Evolutionary conservation across 2,888 invertebrate genomes (phyloP), one percentile per base, ranked within the genome.

Genomic region (Cerastoderma edule): DNA sequence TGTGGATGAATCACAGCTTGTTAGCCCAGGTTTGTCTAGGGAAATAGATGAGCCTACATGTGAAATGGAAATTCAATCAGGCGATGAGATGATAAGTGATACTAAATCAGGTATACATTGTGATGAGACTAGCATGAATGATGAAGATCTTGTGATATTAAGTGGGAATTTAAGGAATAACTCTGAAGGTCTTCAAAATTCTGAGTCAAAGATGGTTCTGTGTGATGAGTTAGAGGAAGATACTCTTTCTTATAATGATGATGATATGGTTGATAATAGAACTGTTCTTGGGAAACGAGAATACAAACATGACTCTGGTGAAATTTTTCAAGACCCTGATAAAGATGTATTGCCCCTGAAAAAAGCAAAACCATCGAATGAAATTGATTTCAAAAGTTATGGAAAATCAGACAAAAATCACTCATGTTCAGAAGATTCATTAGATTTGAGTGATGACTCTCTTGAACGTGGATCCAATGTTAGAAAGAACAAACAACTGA

Each of bases 361-460:
- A 39, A 39, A 33, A 35, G 4, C 39, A 0, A 60, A 60, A 24
- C 3, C 60, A n/a, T n/a, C n/a, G 39, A 35, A 8, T 39, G 60
- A 60, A 8, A 30, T n/a, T 22, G 39, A 16, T 19, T 24, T 22
- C 5, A 33, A 33, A 24, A 60, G 16, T 56, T 57, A 33, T n/a
- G n/a, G 72, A 57, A 27, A 13, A 22, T 66, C 78, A 77, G 53
- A 78, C 76, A 44, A 74, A 77, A 54, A 78, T 80, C 76, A 80
- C 79, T 27, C 74, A 80, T 30, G 60, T 35, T 60, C 60, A 6
- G 60, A 35, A 27, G 75, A 82, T 66, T 67, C 70, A 1, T 50
- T 50, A 16, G 69, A 74, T 65, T 33, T 67, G 0, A 80, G 78
- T 54, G 64, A 70, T 66, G 85, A 85, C 67, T 82, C 80, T 22